Base-by-base conservation (phyloP, 1,140 invertebrate species). In the Oedothorax gibbosus region DNA sequence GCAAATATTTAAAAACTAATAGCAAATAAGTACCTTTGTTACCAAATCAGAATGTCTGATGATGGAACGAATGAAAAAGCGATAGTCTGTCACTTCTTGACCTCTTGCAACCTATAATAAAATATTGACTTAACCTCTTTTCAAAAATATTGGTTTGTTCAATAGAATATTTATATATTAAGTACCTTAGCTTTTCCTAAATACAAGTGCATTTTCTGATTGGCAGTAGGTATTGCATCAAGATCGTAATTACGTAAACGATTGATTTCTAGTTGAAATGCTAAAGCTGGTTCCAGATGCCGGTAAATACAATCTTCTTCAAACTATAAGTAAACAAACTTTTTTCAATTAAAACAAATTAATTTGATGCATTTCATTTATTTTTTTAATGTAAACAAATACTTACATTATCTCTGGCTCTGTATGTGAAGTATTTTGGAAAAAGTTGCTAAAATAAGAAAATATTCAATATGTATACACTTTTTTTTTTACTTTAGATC, bases 171-270 rank as follows among this genome's bases (percentile, higher is more conserved):
- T 35, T 35, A 35, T 35, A 35, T 35, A 35, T 35, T 35, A 2
- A 35, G 75, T 88, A 94, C 95, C 92, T 99, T 99, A 0, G 97
- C 97, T 89, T 95, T 96, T 15, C 97, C 98, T 12, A 99, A 91
- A 89, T 99, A 99, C 15, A 99, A 90, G 89, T 99, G 97, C 97
- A 99, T 99, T 90, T 99, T 98, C 89, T 98, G 95, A 91, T 99
- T 99, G n/a, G 97, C 96, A 0, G 97, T 98, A 0, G 96, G 96
- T 83, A 99, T 92, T 0, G 96, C 96, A 90, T 99, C 97, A 20
- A 99, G 91, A 89, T 98, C 95, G 89, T 99, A 99, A 51, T 96
- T 98, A 88, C 95, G 92, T 94, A 99, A 96, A 80, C 98, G 92
- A 90, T 97, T 98, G 62, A 99, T 93, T 90, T 99, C 98, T 86